Conservation (phyloP, 1,140 invertebrate genomes). For the Drosophila bifasciata region DNA sequence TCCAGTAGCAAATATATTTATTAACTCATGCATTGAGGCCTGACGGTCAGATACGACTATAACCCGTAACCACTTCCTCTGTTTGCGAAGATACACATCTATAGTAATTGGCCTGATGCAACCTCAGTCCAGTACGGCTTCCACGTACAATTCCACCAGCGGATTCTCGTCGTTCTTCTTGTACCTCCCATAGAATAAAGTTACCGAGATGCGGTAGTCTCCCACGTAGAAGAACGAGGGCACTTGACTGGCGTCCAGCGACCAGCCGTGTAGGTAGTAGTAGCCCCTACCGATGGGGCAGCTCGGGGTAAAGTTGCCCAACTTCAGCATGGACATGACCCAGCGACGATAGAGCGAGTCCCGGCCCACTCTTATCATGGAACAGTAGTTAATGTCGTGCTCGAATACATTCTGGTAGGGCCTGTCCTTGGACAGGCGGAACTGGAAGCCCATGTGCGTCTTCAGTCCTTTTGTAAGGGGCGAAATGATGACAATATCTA, state of each 20-base stretch:
- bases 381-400: conserved; percentile 69
- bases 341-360: conserved; percentile 63
- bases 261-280: conserved; percentile 65
- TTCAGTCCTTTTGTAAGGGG: conserved; percentile 47
- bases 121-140: conserved; percentile 35
- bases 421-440: conserved; percentile 55
- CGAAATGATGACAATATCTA: conserved; percentile 48
- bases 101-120: no score
- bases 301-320: conserved; percentile 63
- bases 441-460: conserved; percentile 55
- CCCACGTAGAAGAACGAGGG: conserved; percentile 68
- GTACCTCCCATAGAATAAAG: conserved; percentile 54
- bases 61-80: no score
- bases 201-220: conserved; percentile 60
- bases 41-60: conserved; percentile 7
- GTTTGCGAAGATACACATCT: no score
- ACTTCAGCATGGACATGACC: conserved; percentile 50
- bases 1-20: conserved; percentile 31
- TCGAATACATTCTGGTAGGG: conserved; percentile 63
- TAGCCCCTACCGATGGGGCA: conserved; percentile 63
- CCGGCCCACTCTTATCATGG: conserved; percentile 47
- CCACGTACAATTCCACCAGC: conserved; percentile 51
- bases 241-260: conserved; percentile 43
- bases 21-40: conserved; percentile 14
- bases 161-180: conserved; percentile 32